A percentile compares a stretch with the other conserved stretches of the same genome.
phyloP scores from a whole-genome alignment of 1,140 invertebrate genomes.

The Diorhabda carinulata region DNA sequence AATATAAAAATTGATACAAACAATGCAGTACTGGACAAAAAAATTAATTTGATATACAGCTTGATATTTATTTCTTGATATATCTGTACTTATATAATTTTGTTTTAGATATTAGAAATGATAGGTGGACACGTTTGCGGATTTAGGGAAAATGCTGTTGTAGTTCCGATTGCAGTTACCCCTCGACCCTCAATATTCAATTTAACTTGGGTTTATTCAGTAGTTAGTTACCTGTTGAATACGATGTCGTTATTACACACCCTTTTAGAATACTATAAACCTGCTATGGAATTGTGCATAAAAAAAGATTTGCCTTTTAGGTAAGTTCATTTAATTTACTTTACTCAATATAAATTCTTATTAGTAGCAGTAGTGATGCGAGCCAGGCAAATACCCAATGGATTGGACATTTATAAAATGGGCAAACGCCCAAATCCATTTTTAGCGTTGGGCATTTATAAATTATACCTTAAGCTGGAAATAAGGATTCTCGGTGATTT shows the following conservation, averaged over 20 bases:
- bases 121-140: constrained; percentile 39
- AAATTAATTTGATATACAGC: no score
- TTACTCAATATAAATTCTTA: no score
- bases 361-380: no score
- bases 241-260: constrained; percentile 30
- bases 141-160: constrained; percentile 31
- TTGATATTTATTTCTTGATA: no score
- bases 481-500: no score
- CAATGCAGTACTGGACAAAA: no score
- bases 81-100: neutral
- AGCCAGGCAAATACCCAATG: no score
- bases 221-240: constrained; percentile 35
- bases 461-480: no score
- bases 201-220: constrained; percentile 41
- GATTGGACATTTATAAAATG: no score
- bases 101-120: constrained; percentile 41
- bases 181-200: constrained; percentile 37
- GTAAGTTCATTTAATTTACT: constrained; percentile 19
- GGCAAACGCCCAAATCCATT: no score
- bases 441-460: no score
- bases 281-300: constrained; percentile 28
- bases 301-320: constrained; percentile 33
- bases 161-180: constrained; percentile 35
- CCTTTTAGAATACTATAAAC: constrained; percentile 34
- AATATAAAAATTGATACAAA: no score